Percentiles rank a stretch among this genome's conserved stretches.
phyloP scores from a whole-genome alignment of 2,113 vertebrate genomes.

The Etia nguti region DNA sequence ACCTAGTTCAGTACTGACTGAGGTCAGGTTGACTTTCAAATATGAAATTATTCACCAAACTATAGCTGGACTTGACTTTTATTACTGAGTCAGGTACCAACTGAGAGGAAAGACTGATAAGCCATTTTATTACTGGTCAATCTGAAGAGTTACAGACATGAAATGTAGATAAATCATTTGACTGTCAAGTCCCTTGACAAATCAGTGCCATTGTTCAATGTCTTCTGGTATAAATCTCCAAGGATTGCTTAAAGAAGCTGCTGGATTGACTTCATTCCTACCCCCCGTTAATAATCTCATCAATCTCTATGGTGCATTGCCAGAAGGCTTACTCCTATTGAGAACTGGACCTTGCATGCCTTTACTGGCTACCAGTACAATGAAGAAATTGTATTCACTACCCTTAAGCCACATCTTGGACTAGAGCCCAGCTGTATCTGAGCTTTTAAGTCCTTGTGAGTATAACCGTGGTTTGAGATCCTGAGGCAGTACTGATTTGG shows the following conservation, averaged over 20 bases:
- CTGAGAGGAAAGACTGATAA: not conserved
- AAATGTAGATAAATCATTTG: not conserved
- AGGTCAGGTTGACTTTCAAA: not conserved
- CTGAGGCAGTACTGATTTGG: not conserved
- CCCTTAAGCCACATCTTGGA: slow-evolving; percentile 9
- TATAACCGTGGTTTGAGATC: not conserved
- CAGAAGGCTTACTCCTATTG: not conserved
- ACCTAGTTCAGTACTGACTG: not conserved
- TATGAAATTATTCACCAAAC: not conserved
- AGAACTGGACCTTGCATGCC: not conserved
- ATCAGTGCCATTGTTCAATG: not conserved
- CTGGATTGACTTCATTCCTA: not conserved
- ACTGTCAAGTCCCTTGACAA: not conserved
- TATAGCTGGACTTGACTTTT: not conserved
- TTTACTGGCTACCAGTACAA: not conserved
- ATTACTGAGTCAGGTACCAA: not conserved
- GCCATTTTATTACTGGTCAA: not conserved
- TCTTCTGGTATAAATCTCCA: not conserved
- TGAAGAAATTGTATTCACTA: slow-evolving; percentile 25
- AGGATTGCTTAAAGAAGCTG: not conserved
- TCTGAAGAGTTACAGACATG: not conserved
- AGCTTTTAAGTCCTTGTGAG: slow-evolving; percentile 22
- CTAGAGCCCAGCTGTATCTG: not conserved
- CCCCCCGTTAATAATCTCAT: not conserved
- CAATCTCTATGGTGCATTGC: not conserved